Evolutionary conservation across 2,113 vertebrate genomes (phyloP).

Genomic region (Podarcis raffonei): DNA sequence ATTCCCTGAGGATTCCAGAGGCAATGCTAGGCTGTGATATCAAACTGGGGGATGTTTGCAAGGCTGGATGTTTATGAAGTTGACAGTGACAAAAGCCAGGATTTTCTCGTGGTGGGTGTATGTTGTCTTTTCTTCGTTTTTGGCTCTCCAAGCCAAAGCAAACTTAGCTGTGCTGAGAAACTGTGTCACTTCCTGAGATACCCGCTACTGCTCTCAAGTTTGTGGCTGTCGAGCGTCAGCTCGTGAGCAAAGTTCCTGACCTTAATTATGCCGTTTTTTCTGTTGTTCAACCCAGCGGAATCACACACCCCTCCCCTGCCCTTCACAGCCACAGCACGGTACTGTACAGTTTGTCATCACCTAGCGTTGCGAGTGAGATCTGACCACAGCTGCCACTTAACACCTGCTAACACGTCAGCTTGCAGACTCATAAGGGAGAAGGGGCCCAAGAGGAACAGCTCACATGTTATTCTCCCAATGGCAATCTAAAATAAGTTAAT

Average conservation of each 20-base stretch:
- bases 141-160: background rate
- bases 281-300: background rate
- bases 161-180: constrained; percentile 4
- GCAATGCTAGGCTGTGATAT: background rate
- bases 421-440: background rate
- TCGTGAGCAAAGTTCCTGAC: constrained; percentile 8
- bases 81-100: background rate
- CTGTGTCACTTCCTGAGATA: background rate
- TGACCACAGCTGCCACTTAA: background rate
- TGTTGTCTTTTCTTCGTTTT: background rate
- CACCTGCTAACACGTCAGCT: constrained; percentile 26
- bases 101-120: background rate
- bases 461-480: background rate
- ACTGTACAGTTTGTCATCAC: background rate
- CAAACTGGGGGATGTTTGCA: accelerated
- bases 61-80: background rate
- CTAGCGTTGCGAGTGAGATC: background rate
- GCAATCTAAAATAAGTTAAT: background rate
- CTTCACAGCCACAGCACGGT: accelerated
- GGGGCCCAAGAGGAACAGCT: background rate
- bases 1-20: background rate
- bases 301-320: background rate
- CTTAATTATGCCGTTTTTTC: background rate
- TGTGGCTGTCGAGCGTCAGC: background rate
- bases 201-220: background rate